Conservation (phyloP, 1,140 invertebrate genomes). For the Patella vulgata region DNA sequence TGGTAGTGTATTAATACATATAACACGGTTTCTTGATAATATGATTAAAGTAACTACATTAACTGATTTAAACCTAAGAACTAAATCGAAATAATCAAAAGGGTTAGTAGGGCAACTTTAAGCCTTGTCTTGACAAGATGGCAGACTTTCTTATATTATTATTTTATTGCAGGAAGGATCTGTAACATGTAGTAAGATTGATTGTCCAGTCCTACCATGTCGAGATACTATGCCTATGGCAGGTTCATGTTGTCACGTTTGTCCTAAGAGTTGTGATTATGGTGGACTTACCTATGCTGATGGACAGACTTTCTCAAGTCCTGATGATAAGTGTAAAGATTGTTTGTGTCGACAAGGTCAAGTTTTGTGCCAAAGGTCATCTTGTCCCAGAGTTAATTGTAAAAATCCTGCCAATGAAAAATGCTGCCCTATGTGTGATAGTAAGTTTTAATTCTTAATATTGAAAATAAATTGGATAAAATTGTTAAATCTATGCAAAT, state of each 20-base stretch:
- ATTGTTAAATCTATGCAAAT: too few relatives aligned
- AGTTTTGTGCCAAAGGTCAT: constrained; percentile 37
- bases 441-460: constrained; percentile 26
- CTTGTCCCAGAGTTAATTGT: constrained; percentile 44
- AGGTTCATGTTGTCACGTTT: constrained; percentile 38
- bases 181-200: constrained; percentile 30
- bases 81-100: too few relatives aligned
- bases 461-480: too few relatives aligned
- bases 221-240: constrained; percentile 32
- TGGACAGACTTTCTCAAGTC: constrained; percentile 44
- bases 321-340: constrained; percentile 51
- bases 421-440: constrained; percentile 55
- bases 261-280: constrained; percentile 34
- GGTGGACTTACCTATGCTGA: constrained; percentile 38
- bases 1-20: too few relatives aligned
- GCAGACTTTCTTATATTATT: too few relatives aligned
- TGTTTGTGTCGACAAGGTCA: constrained; percentile 54
- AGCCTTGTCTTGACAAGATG: too few relatives aligned
- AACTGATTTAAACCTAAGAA: too few relatives aligned
- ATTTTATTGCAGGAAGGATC: constrained; percentile 24
- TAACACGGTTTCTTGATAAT: too few relatives aligned
- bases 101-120: too few relatives aligned
- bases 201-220: constrained; percentile 40
- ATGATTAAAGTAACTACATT: too few relatives aligned
- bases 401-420: constrained; percentile 40